Evolutionary conservation across 2,113 vertebrate species (phyloP).

Genomic region (Eclectus roratus): DNA sequence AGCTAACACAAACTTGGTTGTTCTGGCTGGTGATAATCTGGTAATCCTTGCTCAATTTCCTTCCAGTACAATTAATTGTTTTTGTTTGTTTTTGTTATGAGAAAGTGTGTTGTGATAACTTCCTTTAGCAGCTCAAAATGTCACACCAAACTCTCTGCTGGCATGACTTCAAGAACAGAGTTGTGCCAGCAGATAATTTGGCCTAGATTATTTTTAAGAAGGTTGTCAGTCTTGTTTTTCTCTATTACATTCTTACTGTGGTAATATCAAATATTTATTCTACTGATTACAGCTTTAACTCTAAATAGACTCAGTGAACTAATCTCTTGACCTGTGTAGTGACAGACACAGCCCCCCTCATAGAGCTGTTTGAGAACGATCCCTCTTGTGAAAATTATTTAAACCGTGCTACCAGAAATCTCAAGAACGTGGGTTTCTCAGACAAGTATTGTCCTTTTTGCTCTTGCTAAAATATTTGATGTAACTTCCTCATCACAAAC

Average conservation of each 20-base stretch:
- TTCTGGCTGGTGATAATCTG: not conserved
- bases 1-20: not conserved
- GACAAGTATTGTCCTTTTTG: not conserved
- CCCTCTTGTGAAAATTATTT: not conserved
- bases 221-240: conserved; percentile 45
- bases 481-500: not conserved
- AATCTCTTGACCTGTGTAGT: not conserved
- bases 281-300: conserved; percentile 17
- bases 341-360: not conserved
- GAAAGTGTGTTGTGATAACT: conserved; percentile 24
- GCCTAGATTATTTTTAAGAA: conserved; percentile 59
- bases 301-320: not conserved
- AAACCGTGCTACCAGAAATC: not conserved
- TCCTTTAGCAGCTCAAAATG: conserved; percentile 34
- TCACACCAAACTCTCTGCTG: conserved; percentile 54
- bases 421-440: not conserved
- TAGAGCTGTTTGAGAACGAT: not conserved
- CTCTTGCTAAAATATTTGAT: not conserved
- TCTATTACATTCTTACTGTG: not conserved
- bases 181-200: conserved; percentile 56
- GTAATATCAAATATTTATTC: conserved; percentile 35
- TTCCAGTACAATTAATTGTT: conserved; percentile 20
- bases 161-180: conserved; percentile 28
- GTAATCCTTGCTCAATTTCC: not conserved
- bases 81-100: conserved; percentile 22